These are phyloP conservation scores for Arvicanthis niloticus DNA, from an alignment of 2,113 vertebrate genomes.

Conservation along the genomic window DNA sequence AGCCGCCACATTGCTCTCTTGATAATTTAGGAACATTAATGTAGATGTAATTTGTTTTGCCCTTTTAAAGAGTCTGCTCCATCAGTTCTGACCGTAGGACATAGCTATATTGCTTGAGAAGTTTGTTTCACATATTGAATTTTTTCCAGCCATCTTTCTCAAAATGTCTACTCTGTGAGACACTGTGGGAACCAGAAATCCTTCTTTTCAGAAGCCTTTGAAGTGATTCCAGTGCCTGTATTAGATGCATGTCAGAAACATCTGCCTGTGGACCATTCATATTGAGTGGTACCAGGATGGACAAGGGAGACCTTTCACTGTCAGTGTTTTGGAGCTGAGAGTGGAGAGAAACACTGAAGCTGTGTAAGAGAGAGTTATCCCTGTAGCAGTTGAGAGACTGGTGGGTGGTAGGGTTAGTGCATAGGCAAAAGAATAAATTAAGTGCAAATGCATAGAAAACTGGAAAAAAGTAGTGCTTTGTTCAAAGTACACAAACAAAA, in stretches of 20 bases:
- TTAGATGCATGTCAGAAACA: neutral
- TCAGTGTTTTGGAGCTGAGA: no score
- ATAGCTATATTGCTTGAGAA: neutral
- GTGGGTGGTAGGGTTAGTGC: neutral
- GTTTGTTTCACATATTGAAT: neutral
- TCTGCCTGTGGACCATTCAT: neutral
- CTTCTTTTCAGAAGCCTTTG: neutral
- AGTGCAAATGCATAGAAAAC: neutral
- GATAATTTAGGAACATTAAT: neutral
- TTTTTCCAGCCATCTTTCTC: neutral
- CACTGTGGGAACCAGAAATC: neutral
- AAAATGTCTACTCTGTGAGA: neutral
- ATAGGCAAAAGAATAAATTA: neutral
- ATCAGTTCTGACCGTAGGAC: neutral
- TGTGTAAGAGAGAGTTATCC: no score
- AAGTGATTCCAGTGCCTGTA: neutral
- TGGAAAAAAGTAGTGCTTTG: neutral
- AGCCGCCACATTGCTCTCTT: neutral
- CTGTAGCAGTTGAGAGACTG: neutral
- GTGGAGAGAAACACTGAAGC: neutral
- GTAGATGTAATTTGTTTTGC: neutral
- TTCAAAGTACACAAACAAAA: neutral
- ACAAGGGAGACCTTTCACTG: neutral
- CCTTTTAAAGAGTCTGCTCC: neutral
- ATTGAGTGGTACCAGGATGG: rapidly evolving